These are phyloP conservation scores for Serranus cabrilla DNA, from an alignment of 2,797 vertebrate species.

Conservation along the genomic window DNA sequence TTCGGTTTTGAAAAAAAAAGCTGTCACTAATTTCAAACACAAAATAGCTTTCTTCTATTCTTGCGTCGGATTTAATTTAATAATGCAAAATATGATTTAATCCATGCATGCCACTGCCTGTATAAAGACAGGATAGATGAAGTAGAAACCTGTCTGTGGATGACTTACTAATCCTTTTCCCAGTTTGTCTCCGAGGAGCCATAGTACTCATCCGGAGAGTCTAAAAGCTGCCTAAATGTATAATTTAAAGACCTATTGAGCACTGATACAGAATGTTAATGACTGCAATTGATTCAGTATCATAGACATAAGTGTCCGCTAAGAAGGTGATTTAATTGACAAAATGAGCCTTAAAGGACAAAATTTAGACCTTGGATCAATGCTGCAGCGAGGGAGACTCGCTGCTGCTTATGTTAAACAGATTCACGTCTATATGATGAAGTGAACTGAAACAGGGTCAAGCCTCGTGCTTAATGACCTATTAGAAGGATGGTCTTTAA, in stretches of 20 bases:
- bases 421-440: constrained; percentile 55
- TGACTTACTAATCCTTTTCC: constrained; percentile 28
- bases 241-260: constrained; percentile 42
- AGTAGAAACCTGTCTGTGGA: constrained; percentile 6
- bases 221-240: constrained; percentile 45
- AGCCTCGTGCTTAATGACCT: constrained; percentile 37
- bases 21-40: constrained; percentile 36
- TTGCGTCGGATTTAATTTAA: constrained; percentile 5
- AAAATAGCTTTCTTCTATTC: constrained; percentile 21
- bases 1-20: constrained; percentile 6
- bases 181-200: constrained; percentile 37
- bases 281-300: constrained; percentile 52
- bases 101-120: not conserved
- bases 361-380: constrained; percentile 58
- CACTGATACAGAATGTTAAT: constrained; percentile 60
- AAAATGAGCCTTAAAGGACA: constrained; percentile 62
- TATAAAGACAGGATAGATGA: not conserved
- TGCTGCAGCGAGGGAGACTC: constrained; percentile 50
- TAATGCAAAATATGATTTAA: constrained; percentile 12
- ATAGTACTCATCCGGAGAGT: constrained; percentile 1
- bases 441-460: constrained; percentile 48
- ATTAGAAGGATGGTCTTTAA: constrained; percentile 31
- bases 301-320: constrained; percentile 55
- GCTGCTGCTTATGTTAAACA: constrained; percentile 60
- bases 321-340: constrained; percentile 58